Evolutionary conservation across 1,140 invertebrate genomes (phyloP), one percentile per base, ranked within the genome.

Genomic region (Dysdera silvatica): DNA sequence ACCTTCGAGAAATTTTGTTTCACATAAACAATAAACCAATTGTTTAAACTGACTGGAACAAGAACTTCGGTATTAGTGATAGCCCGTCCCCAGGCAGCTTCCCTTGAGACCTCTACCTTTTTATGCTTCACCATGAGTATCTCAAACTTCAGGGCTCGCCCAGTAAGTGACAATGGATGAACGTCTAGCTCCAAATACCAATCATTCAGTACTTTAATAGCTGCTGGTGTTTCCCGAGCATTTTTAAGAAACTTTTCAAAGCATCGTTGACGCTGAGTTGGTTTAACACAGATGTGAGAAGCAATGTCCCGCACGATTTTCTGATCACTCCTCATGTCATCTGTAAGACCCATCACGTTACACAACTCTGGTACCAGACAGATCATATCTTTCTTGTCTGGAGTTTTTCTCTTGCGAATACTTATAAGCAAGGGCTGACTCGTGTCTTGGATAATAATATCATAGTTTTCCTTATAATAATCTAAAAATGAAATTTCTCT

Each of bases 331-430:
- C 80, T 74, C 67, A 84, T 79, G 32, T 74, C 74, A 57, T 85
- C 82, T 5, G 80, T 83, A 0, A 85, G 71, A 16, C 89, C 91
- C 3, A 89, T 88, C 51, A 91, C 71, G 68, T 84, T 84, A 68
- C 87, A 90, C 0, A 94, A 73, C 74, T 95, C 91, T 0, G 91
- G 91, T 24, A 95, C 78, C 6, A 95, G 74, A 60, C 82, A 84
- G 62, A 88, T 80, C 49, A 83, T 73, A n/a, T n/a, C 55, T 52
- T 20, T 70, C 71, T 65, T 74, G 78, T 2, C 67, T 61, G 3
- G 26, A 0, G 6, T 32, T 28, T 41, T 49, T 64, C n/a, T 54
- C 20, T 72, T 70, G 6, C 58, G 47, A 61, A 78, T 71, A 67
- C 85, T 82, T 12, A 92, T 78, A 2, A 95, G 73, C 40, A 97